Percentiles rank a stretch among this genome's conserved stretches.
phyloP scores from a whole-genome alignment of 2,113 vertebrate species.

The Rattus norvegicus region DNA sequence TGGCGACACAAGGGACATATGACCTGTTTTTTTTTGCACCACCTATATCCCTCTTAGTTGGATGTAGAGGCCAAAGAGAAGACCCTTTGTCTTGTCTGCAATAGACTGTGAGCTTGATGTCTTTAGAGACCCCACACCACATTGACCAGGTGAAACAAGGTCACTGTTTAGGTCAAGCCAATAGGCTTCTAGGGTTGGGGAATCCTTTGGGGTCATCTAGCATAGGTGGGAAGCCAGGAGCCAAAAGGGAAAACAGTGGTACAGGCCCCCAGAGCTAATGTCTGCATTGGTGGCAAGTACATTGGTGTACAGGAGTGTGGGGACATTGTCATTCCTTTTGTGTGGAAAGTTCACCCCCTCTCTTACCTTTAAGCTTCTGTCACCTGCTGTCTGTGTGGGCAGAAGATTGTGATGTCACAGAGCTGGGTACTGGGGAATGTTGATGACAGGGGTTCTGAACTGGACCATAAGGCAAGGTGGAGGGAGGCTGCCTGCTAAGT shows the following conservation, averaged over 20 bases:
- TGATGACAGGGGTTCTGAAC: neutral
- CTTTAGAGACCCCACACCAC: neutral
- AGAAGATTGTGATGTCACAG: slow-evolving; percentile 71
- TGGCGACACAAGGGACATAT: neutral
- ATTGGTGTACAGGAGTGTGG: neutral
- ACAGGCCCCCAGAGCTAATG: neutral
- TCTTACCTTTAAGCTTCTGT: slow-evolving; percentile 2
- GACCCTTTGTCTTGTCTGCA: neutral
- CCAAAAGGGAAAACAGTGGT: neutral
- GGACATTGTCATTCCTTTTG: neutral
- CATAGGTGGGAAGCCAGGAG: neutral
- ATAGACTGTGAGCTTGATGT: neutral
- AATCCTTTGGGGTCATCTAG: neutral
- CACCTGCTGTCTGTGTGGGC: slow-evolving; percentile 32
- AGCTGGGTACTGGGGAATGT: slow-evolving; percentile 17
- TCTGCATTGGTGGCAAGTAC: neutral
- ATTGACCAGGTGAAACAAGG: neutral
- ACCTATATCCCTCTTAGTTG: slow-evolving; percentile 47
- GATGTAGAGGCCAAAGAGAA: slow-evolving; percentile 56
- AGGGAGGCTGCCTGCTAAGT: neutral
- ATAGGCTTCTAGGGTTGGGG: neutral
- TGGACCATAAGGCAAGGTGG: neutral
- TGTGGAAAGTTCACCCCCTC: neutral
- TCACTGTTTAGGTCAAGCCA: neutral
- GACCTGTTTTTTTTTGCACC: neutral